Conservation (phyloP, 2,797 vertebrate genomes). For the Euphonia xanthogaster region DNA sequence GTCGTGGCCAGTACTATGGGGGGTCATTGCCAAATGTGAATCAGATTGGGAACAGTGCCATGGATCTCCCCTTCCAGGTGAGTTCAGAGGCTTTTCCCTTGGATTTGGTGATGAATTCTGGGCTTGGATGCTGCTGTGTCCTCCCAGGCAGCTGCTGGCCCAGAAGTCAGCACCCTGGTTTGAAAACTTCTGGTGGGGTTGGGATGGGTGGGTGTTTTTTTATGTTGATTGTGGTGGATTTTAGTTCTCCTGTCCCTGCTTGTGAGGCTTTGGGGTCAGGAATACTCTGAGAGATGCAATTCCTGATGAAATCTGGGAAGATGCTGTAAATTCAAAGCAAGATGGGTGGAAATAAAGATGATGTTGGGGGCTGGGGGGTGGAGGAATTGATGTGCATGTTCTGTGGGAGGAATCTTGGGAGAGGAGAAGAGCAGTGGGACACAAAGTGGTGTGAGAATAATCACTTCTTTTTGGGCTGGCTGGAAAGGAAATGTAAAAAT, state of each 20-base stretch:
- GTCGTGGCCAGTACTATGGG: constrained; percentile 97
- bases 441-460: background rate
- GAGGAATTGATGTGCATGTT: background rate
- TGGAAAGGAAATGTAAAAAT: background rate
- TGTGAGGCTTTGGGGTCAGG: background rate
- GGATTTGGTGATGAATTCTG: no score
- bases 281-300: background rate
- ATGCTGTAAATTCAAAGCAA: background rate
- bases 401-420: background rate
- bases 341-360: background rate
- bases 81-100: constrained; percentile 6
- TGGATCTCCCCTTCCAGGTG: constrained; percentile 99
- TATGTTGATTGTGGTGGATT: fast-evolving
- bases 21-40: constrained; percentile 99
- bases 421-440: background rate
- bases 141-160: background rate
- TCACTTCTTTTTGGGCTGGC: background rate
- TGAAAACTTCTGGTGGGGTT: fast-evolving
- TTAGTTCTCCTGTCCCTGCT: background rate
- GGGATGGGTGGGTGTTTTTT: background rate
- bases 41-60: constrained; percentile 96
- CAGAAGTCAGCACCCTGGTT: background rate
- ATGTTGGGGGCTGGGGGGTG: background rate
- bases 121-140: background rate
- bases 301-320: background rate